These are phyloP conservation scores for Stratiomys singularior DNA, from an alignment of 2,888 invertebrate species.

Conservation along the genomic window DNA sequence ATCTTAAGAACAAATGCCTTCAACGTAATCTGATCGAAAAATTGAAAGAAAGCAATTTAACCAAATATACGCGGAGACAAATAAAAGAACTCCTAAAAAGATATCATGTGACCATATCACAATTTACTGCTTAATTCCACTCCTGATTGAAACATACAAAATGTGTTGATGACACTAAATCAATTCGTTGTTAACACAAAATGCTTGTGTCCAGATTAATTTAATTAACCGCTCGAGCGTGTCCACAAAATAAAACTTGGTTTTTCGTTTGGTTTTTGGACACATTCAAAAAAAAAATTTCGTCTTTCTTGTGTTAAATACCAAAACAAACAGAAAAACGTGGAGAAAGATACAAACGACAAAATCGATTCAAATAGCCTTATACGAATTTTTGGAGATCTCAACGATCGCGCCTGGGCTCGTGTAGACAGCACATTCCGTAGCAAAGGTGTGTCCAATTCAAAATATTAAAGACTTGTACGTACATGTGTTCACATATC, in stretches of 20 bases:
- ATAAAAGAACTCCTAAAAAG: not conserved
- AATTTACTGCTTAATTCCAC: slow-evolving; percentile 55
- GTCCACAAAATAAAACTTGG: slow-evolving; percentile 45
- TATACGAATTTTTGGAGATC: slow-evolving; percentile 25
- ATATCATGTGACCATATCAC: slow-evolving; percentile 47
- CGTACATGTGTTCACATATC: slow-evolving; percentile 49
- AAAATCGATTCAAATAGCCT: slow-evolving; percentile 34
- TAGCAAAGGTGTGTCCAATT: slow-evolving; percentile 41
- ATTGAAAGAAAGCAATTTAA: not conserved
- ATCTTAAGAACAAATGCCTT: not conserved
- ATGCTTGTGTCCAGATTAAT: slow-evolving; percentile 52
- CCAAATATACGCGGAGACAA: too few relatives aligned
- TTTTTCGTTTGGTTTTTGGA: not conserved
- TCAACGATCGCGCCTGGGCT: not conserved
- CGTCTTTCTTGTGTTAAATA: too few relatives aligned
- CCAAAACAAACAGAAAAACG: too few relatives aligned
- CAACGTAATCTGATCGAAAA: not conserved
- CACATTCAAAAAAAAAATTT: not conserved
- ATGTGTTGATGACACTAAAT: slow-evolving; percentile 54
- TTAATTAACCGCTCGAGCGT: slow-evolving; percentile 51
- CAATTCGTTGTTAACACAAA: slow-evolving; percentile 53
- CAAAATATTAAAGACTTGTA: slow-evolving; percentile 40
- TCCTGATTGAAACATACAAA: slow-evolving; percentile 52
- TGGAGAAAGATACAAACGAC: slow-evolving; percentile 3
- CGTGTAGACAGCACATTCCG: slow-evolving; percentile 10